Evolutionary conservation across 2,797 vertebrate species (phyloP).

Genomic region (Chlorospingus semifuscus): DNA sequence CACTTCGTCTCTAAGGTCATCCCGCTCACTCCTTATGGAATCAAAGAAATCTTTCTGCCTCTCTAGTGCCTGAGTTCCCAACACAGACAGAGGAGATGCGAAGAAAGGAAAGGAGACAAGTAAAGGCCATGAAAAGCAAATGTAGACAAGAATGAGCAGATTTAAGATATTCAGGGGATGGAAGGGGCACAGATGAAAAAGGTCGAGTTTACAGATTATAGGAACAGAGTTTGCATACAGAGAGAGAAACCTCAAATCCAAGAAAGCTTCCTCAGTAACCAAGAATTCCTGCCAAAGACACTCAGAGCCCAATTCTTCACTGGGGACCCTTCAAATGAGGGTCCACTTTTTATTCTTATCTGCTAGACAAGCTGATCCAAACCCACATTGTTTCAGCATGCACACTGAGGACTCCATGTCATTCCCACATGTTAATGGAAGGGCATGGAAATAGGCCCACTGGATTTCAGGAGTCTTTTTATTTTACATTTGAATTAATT

Average conservation of each 20-base stretch:
- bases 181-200: background rate
- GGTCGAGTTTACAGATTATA: background rate
- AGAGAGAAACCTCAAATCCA: constrained; percentile 16
- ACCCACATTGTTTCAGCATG: background rate
- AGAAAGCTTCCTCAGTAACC: background rate
- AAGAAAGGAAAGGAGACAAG: constrained; percentile 53
- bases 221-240: background rate
- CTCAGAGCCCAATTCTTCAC: background rate
- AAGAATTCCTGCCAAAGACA: background rate
- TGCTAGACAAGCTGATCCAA: background rate
- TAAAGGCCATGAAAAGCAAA: constrained; percentile 43
- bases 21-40: constrained; percentile 90
- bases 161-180: constrained; percentile 12
- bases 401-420: background rate
- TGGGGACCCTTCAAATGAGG: background rate
- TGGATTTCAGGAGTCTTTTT: background rate
- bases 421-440: background rate
- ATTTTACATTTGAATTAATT: background rate
- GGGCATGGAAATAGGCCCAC: background rate
- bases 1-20: constrained; percentile 94
- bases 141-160: constrained; percentile 19
- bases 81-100: constrained; percentile 42
- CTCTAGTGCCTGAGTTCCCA: constrained; percentile 89
- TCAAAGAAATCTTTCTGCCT: constrained; percentile 98
- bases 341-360: background rate